Conservation (phyloP, 2,888 invertebrate species). For the Metallyticus violacea region DNA sequence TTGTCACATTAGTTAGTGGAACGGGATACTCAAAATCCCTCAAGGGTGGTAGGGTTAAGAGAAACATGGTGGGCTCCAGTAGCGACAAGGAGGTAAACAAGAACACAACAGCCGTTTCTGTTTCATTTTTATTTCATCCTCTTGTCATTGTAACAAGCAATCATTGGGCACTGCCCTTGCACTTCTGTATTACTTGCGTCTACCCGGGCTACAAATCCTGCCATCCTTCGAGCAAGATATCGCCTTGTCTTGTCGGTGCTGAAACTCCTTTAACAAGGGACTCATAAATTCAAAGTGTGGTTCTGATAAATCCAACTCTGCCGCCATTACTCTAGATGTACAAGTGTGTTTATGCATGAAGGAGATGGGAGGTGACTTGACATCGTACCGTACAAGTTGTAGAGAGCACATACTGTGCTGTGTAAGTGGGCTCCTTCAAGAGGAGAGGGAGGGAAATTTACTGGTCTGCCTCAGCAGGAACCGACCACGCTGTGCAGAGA, state of each 20-base stretch:
- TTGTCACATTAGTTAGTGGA: not conserved
- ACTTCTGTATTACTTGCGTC: not conserved
- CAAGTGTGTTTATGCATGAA: not conserved
- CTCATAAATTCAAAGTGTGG: not conserved
- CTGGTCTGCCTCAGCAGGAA: conserved; percentile 9
- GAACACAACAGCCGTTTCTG: not conserved
- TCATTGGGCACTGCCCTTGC: not conserved
- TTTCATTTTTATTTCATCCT: too few relatives aligned
- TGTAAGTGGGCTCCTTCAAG: not conserved
- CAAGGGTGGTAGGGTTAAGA: not conserved
- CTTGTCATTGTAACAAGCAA: not conserved
- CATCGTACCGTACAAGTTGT: not conserved
- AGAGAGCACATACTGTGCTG: too few relatives aligned
- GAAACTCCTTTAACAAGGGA: too few relatives aligned
- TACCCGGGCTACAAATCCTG: not conserved
- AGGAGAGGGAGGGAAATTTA: not conserved
- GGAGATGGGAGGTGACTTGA: not conserved
- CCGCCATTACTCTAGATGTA: too few relatives aligned
- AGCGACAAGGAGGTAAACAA: not conserved
- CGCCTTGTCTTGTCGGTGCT: not conserved
- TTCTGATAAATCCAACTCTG: not conserved
- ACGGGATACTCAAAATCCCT: not conserved
- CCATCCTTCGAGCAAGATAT: not conserved
- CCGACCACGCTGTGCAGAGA: not conserved
- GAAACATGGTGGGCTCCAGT: not conserved